Conservation (phyloP, 2,113 vertebrate genomes). For the Lucifuga dentata region DNA sequence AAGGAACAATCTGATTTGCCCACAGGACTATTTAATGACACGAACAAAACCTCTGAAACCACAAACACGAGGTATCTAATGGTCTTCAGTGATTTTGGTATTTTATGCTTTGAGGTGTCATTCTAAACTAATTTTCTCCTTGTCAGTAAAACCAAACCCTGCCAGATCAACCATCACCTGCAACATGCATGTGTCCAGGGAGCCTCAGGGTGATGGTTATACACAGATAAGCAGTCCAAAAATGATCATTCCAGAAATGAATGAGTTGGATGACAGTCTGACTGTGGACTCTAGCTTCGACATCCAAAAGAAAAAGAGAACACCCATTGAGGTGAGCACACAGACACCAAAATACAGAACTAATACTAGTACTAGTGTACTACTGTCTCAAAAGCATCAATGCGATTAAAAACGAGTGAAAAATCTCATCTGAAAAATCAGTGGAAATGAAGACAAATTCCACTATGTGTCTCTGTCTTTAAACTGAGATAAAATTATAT, state of each 20-base stretch:
- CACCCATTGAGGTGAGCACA: slow-evolving; percentile 61
- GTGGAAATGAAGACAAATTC: no score
- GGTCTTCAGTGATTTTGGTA: background rate
- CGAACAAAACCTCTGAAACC: slow-evolving; percentile 64
- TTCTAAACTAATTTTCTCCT: background rate
- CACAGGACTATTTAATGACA: slow-evolving; percentile 89
- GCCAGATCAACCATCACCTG: slow-evolving; percentile 75
- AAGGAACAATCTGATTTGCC: slow-evolving; percentile 86
- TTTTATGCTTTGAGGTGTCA: background rate
- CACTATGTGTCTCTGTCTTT: no score
- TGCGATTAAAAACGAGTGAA: no score
- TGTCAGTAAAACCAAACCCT: slow-evolving; percentile 73
- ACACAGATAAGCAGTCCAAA: slow-evolving; percentile 21
- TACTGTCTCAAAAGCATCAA: no score
- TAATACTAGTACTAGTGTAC: no score
- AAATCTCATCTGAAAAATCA: no score
- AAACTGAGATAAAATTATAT: background rate
- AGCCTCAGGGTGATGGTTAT: slow-evolving; percentile 50
- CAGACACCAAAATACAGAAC: background rate
- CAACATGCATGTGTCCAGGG: slow-evolving; percentile 56
- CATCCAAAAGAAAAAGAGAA: slow-evolving; percentile 18
- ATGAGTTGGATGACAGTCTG: slow-evolving; percentile 65
- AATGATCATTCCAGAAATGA: background rate
- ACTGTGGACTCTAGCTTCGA: slow-evolving; percentile 45
- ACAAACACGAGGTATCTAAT: slow-evolving; percentile 84